Base-by-base conservation (phyloP, 2,113 vertebrate species). In the Calypte anna region DNA sequence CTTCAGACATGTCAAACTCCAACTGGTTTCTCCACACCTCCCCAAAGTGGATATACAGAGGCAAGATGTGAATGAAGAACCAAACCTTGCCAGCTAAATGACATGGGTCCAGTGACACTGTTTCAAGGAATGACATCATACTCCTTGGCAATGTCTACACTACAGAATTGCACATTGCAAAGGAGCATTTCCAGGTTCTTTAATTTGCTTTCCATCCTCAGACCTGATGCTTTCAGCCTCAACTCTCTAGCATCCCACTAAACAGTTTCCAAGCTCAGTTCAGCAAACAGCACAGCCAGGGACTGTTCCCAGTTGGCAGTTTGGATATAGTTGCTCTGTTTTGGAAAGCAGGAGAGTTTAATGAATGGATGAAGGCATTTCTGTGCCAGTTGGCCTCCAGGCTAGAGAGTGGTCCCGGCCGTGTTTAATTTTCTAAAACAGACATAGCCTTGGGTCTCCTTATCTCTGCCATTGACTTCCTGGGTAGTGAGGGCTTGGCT, bases 381-480 rank as follows among this genome's bases (percentile, higher is more conserved):
- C 83, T 86, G 92, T 88, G 95, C 92, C 96, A 96, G 73, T 25
- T 96, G 94, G 91, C 95, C 69, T 84, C 6, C 14, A 64, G 80
- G 80, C 53, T 76, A 83, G 38, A 82, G 28, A 90, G 76, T 69
- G 63, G 92, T 86, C 76, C 62, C 2, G 19, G 55, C 51, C 2
- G 0, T 3, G 8, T 94, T 96, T 91, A 75, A 86, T 93, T 92
- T 92, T 88, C 91, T 93, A 30, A 86, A 96, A 95, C 33, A 94
- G 95, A 93, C 92, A 90, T 68, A 92, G 73, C 90, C 90, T 90
- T 7, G 4, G 82, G 72, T 91, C 82, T 95, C 70, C 67, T 95
- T 93, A 95, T 96, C 94, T 95, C 63, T 90, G 82, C 88, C 85
- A 46, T 75, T 83, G 44, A 72, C 91, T 96, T 93, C 88, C 85